These are phyloP conservation scores for Festucalex cinctus DNA, from an alignment of 2,113 vertebrate genomes.

Conservation along the genomic window DNA sequence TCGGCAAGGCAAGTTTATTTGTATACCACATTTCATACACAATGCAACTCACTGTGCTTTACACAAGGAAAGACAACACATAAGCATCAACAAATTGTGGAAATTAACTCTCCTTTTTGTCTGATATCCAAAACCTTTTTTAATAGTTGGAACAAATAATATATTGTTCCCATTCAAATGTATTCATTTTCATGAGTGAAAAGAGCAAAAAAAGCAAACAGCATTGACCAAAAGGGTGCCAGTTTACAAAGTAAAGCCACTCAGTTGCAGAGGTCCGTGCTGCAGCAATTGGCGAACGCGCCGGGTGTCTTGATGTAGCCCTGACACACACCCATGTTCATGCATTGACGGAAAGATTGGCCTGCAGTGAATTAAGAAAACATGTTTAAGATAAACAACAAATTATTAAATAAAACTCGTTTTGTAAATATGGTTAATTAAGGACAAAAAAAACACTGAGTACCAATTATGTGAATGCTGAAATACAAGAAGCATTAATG, in stretches of 20 bases:
- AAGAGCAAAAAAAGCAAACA: not conserved
- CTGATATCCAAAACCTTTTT: no score
- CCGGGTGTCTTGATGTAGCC: conserved; percentile 28
- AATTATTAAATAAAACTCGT: not conserved
- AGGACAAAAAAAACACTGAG: not conserved
- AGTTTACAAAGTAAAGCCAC: not conserved
- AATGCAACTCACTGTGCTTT: no score
- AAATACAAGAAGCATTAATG: not conserved
- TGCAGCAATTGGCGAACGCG: conserved; percentile 19
- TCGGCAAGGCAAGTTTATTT: no score
- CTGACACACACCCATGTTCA: conserved; percentile 42
- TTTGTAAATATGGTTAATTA: not conserved
- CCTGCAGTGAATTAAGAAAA: conserved; percentile 10
- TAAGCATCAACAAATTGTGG: no score
- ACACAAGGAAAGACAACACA: no score
- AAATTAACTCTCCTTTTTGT: no score
- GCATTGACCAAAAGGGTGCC: not conserved
- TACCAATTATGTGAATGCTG: not conserved
- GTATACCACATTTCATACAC: no score
- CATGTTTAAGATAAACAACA: not conserved
- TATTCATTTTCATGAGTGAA: not conserved
- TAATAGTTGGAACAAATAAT: no score
- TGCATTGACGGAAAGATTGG: conserved; percentile 35
- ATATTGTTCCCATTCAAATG: not conserved
- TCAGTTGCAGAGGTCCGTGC: conserved; percentile 55